phyloP scores from a whole-genome alignment of 2,113 vertebrate genomes.

The Leptocoma aspasia region DNA sequence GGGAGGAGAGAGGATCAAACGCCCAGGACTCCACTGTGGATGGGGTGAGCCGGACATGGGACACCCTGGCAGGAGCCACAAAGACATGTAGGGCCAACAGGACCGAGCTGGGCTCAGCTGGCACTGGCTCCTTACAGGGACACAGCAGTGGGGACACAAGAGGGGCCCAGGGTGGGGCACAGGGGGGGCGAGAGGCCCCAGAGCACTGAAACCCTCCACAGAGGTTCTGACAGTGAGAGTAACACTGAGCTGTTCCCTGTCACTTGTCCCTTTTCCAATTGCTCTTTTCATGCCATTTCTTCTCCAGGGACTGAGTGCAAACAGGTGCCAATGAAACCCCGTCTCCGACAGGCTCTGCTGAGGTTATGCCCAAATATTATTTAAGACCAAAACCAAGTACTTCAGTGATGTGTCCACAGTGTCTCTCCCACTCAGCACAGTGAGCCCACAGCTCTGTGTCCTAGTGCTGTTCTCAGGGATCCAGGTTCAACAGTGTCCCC shows the following conservation, averaged over 20 bases:
- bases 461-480: neutral
- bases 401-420: fast-evolving
- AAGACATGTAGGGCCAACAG: fast-evolving
- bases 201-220: neutral
- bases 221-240: neutral
- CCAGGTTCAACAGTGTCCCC: neutral
- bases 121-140: neutral
- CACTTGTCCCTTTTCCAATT: neutral
- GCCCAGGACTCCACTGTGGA: neutral
- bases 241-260: fast-evolving
- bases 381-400: neutral
- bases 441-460: neutral
- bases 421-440: neutral
- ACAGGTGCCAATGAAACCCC: fast-evolving
- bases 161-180: neutral
- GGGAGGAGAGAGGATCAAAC: neutral
- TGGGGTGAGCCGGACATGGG: neutral
- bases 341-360: fast-evolving
- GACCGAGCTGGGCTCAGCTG: fast-evolving
- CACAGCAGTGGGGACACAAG: neutral
- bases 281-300: neutral
- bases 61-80: neutral
- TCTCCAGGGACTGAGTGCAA: neutral
- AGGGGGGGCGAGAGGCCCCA: fast-evolving
- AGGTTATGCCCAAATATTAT: fast-evolving